phyloP scores from a whole-genome alignment of 1,140 invertebrate species.

The Zeugodacus cucurbitae region DNA sequence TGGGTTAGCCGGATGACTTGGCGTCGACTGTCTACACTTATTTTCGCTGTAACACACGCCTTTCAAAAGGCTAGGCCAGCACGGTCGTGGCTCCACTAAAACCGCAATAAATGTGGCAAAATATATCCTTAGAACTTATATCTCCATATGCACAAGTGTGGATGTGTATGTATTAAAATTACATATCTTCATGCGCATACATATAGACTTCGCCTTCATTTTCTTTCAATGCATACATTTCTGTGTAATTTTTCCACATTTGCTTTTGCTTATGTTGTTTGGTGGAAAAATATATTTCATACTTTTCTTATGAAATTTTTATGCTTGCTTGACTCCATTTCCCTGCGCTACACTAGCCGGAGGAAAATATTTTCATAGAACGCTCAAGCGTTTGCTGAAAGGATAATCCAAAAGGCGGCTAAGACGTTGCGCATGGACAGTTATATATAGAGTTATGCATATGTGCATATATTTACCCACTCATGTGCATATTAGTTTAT shows the following conservation, averaged over 20 bases:
- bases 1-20: background rate
- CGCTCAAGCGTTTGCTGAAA: background rate
- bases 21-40: background rate
- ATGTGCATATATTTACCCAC: background rate
- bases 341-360: background rate
- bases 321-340: background rate
- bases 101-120: background rate
- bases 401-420: background rate
- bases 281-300: background rate
- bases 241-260: background rate
- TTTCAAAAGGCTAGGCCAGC: background rate
- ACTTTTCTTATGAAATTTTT: constrained; percentile 11
- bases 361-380: background rate
- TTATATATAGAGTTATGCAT: background rate
- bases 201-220: background rate
- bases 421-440: background rate
- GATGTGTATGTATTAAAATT: background rate
- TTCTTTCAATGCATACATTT: background rate
- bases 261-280: background rate
- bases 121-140: background rate
- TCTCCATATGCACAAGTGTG: background rate
- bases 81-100: background rate
- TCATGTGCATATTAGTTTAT: background rate
- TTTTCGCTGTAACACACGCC: background rate
- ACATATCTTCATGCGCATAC: background rate